These are phyloP conservation scores for Microtus ochrogaster DNA, from an alignment of 2,113 vertebrate species.

Conservation along the genomic window DNA sequence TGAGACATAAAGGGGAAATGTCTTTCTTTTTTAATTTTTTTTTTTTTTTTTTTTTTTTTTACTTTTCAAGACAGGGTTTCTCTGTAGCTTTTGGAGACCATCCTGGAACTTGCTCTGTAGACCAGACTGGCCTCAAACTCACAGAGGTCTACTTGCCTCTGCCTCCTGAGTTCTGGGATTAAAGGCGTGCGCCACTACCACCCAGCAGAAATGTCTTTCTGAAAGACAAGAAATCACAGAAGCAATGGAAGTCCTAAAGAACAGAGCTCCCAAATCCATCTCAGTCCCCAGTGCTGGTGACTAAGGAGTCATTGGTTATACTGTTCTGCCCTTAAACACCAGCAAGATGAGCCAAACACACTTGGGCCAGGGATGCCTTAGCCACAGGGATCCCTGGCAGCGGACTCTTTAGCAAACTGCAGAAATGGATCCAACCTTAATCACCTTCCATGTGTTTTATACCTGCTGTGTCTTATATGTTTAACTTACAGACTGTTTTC, in stretches of 20 bases:
- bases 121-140: too few relatives aligned
- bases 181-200: too few relatives aligned
- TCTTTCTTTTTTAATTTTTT: neutral
- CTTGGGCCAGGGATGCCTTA: neutral
- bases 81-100: too few relatives aligned
- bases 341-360: neutral
- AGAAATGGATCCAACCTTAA: fast-evolving
- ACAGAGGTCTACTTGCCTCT: too few relatives aligned
- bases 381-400: too few relatives aligned
- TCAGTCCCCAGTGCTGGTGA: neutral
- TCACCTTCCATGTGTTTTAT: neutral
- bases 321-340: fast-evolving
- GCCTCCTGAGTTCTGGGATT: too few relatives aligned
- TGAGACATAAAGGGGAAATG: neutral
- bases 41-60: too few relatives aligned
- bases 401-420: fast-evolving
- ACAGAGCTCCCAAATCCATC: too few relatives aligned
- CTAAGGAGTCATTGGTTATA: neutral
- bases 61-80: too few relatives aligned
- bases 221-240: neutral
- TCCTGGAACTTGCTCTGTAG: too few relatives aligned
- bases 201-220: neutral
- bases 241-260: fast-evolving
- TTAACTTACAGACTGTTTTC: neutral
- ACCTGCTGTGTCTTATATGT: neutral